phyloP scores from a whole-genome alignment of 2,113 vertebrate genomes.

The Thunnus thynnus region DNA sequence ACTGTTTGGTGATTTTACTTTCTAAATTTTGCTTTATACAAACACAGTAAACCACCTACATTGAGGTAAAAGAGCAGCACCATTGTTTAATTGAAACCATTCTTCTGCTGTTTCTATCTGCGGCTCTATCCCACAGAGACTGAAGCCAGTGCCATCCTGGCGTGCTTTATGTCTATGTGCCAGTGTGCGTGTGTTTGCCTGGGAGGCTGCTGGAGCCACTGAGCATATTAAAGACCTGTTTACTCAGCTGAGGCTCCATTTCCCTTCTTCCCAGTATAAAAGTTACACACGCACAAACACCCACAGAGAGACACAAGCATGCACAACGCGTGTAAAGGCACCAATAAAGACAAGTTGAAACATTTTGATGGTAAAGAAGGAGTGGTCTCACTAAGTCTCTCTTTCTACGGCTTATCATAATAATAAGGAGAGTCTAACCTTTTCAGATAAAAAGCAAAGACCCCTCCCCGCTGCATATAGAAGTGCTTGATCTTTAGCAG shows the following conservation, averaged over 20 bases:
- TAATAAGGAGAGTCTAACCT: constrained; percentile 81
- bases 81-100: constrained; percentile 64
- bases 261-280: constrained; percentile 60
- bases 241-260: constrained; percentile 84
- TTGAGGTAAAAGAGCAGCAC: constrained; percentile 16
- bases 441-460: constrained; percentile 69
- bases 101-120: constrained; percentile 45
- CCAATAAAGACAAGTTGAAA: constrained; percentile 63
- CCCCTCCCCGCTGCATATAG: constrained; percentile 31
- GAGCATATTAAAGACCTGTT: constrained; percentile 88
- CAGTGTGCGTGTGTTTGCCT: constrained; percentile 64
- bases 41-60: constrained; percentile 31
- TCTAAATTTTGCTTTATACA: constrained; percentile 4
- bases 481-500: constrained; percentile 50
- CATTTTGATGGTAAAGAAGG: constrained; percentile 51
- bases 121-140: constrained; percentile 42
- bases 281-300: constrained; percentile 40
- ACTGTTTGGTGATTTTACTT: constrained; percentile 25
- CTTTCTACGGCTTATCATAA: constrained; percentile 72
- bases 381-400: constrained; percentile 36
- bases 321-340: constrained; percentile 4
- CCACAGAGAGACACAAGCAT: constrained; percentile 37
- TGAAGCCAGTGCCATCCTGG: constrained; percentile 59
- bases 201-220: constrained; percentile 74
- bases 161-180: constrained; percentile 54